A percentile compares a stretch with the other conserved stretches of the same genome.
These are phyloP conservation scores for Corvus cornix DNA, from an alignment of 2,113 vertebrate species.

Conservation along the genomic window DNA sequence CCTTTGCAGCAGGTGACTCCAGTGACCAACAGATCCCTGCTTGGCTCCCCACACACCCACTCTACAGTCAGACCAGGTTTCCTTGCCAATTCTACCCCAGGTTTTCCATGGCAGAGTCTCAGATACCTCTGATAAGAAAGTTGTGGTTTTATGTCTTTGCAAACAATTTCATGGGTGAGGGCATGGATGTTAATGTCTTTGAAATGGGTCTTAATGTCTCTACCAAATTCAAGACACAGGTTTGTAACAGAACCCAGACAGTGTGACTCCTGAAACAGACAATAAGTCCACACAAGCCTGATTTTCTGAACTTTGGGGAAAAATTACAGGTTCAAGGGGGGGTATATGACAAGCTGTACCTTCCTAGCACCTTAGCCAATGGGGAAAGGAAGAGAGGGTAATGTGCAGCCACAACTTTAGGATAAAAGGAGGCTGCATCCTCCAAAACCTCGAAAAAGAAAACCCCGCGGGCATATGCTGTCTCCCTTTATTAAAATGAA, in stretches of 20 bases:
- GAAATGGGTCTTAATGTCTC: not conserved
- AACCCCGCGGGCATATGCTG: rapidly evolving
- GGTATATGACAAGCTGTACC: not conserved
- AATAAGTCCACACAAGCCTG: rapidly evolving
- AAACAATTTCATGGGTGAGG: not conserved
- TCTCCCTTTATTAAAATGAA: not conserved
- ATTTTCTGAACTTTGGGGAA: not conserved
- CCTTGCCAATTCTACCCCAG: rapidly evolving
- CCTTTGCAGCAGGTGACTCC: rapidly evolving
- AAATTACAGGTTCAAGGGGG: not conserved
- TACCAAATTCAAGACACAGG: not conserved
- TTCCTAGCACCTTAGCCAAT: not conserved
- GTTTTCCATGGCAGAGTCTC: not conserved
- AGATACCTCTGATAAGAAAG: not conserved
- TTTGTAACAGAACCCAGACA: not conserved
- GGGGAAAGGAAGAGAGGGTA: not conserved
- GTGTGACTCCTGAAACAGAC: not conserved
- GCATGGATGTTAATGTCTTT: not conserved
- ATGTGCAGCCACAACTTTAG: rapidly evolving
- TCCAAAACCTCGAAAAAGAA: rapidly evolving
- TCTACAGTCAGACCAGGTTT: not conserved
- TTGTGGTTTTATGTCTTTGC: no score
- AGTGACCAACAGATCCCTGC: rapidly evolving
- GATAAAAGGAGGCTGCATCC: not conserved
- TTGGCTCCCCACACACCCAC: not conserved